Evolutionary conservation across 2,888 invertebrate species (phyloP), one percentile per base, ranked within the genome.

Genomic region (Platycnemis pennipes): DNA sequence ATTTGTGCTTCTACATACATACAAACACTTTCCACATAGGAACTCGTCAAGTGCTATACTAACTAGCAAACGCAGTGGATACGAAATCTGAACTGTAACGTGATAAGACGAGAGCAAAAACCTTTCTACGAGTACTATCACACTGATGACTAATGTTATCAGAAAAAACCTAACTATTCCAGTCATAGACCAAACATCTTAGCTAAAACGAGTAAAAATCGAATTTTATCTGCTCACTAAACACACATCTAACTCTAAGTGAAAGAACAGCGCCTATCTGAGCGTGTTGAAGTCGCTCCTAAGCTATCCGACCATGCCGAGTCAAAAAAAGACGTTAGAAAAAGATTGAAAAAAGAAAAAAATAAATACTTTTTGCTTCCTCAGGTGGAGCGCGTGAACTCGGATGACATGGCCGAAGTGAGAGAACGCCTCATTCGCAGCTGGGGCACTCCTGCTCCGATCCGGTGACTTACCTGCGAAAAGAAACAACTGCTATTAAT

Each of bases 391-490:
- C 87, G 45, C 87, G 87, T 5, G n/a, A 8, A 37, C 87, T 45
- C 46, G 26, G 87, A 19, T 13, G 87, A 87, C 22, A 46, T 37
- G 44, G 87, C 87, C 45, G 45, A 22, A 22, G 46, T 45, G 45
- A 87, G 13, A 45, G 46, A 22, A 46, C 22, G 87, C 19, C 87
- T 4, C n/a, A 46, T 22, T 45, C 37, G 7, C 11, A 2, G n/a
- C 87, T 26, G 87, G n/a, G 46, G 26, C 46, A 37, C 37, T 46
- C 87, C 87, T 22, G 46, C 45, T 87, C 26, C 87, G 46, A 46
- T 46, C 87, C 4, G 87, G 87, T 87, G n/a, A 87, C 87, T 87
- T 87, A 87, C 87, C 87, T 87, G 87, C 13, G 13, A 87, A 44
- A 87, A 87, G 22, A 45, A 87, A 45, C n/a, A 46, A 86, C 7